A percentile compares a stretch with the other conserved stretches of the same genome.
phyloP scores from a whole-genome alignment of 2,113 vertebrate genomes.

The Phrynosoma platyrhinos region DNA sequence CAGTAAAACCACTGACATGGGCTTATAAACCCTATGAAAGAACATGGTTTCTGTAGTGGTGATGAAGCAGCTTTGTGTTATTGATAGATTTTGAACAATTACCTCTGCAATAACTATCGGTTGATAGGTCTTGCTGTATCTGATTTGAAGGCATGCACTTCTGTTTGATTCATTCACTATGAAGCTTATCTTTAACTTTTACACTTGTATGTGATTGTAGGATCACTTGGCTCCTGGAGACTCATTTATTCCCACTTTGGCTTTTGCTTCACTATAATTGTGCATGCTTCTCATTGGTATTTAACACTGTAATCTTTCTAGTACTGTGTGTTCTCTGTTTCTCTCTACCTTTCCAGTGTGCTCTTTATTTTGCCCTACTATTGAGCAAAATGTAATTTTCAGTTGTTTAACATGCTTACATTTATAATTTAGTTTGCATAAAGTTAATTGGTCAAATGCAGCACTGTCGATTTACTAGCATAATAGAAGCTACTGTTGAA shows the following conservation, averaged over 20 bases:
- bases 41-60: conserved; percentile 76
- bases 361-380: neutral
- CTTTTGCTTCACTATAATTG: neutral
- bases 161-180: conserved; percentile 49
- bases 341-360: neutral
- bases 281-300: neutral
- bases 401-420: neutral
- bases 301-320: neutral
- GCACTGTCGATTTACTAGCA: neutral
- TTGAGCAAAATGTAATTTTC: neutral
- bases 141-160: conserved; percentile 34
- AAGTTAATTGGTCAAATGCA: neutral
- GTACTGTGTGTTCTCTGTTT: neutral
- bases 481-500: neutral
- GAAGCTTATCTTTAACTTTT: conserved; percentile 16
- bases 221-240: conserved; percentile 19
- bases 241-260: neutral
- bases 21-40: conserved; percentile 77
- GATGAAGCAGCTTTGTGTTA: conserved; percentile 74
- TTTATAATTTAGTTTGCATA: neutral
- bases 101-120: conserved; percentile 71
- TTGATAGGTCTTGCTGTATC: conserved; percentile 61
- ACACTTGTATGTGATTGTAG: neutral
- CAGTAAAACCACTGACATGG: conserved; percentile 73
- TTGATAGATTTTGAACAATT: conserved; percentile 80